Evolutionary conservation across 2,797 vertebrate species (phyloP).

Genomic region (Selene dorsalis): DNA sequence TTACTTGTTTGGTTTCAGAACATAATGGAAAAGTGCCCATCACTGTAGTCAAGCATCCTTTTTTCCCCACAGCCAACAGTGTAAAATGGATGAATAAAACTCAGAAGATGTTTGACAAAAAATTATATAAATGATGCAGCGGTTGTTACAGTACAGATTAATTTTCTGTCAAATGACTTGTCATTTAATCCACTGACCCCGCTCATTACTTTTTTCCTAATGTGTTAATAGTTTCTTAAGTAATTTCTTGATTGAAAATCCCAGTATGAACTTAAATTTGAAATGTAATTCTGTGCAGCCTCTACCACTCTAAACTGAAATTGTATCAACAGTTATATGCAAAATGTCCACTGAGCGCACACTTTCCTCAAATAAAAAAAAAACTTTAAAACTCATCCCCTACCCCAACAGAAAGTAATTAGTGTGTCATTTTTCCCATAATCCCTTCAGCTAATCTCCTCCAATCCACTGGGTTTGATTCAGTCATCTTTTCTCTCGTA

Average conservation of each 20-base stretch:
- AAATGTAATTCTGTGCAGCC: background rate
- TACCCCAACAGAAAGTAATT: conserved; percentile 78
- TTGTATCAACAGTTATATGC: background rate
- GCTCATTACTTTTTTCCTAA: too few species aligned
- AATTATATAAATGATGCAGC: too few species aligned
- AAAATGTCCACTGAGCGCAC: conserved; percentile 20
- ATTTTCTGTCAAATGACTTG: background rate
- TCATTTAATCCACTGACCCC: background rate
- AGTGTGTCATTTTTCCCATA: conserved; percentile 81
- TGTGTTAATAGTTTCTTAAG: background rate
- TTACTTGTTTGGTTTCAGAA: background rate
- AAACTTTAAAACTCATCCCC: conserved; percentile 45
- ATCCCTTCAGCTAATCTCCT: conserved; percentile 82
- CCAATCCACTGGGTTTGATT: conserved; percentile 85
- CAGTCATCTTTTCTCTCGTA: conserved; percentile 87
- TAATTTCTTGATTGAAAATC: background rate
- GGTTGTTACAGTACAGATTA: too few species aligned
- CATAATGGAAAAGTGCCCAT: background rate
- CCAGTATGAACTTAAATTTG: background rate
- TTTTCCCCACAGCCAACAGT: background rate
- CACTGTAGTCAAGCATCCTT: background rate
- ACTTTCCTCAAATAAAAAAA: conserved; percentile 40
- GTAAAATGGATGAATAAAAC: background rate
- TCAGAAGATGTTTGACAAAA: too few species aligned
- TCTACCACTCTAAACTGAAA: background rate